Conservation (phyloP, 2,888 invertebrate genomes). For the Prosapia bicincta region DNA sequence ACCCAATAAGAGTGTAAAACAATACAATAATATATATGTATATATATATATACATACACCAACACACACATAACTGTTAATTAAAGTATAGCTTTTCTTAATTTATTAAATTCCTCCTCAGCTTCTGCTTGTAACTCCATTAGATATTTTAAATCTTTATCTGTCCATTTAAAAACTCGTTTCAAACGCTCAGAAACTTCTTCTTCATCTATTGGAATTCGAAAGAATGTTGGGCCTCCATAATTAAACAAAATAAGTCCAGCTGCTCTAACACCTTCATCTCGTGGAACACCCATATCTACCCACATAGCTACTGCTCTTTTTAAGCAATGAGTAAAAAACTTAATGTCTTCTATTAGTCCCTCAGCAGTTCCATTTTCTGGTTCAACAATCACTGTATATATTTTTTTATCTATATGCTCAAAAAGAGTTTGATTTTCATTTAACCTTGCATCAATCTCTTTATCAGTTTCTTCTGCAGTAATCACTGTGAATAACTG, state of each 20-base stretch:
- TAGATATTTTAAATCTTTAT: slow-evolving; percentile 13
- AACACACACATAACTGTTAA: too few relatives aligned
- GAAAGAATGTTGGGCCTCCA: slow-evolving; percentile 21
- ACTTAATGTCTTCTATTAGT: slow-evolving; percentile 11
- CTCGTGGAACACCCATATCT: not conserved
- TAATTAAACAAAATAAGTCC: slow-evolving; percentile 9
- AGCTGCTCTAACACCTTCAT: slow-evolving; percentile 16
- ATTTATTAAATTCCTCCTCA: slow-evolving; percentile 10
- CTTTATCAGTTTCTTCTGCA: not conserved
- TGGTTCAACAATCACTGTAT: slow-evolving; percentile 15
- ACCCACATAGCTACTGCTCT: slow-evolving; percentile 15
- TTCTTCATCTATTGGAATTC: slow-evolving; percentile 15
- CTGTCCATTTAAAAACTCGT: slow-evolving; percentile 15
- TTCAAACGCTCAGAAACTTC: slow-evolving; percentile 12
- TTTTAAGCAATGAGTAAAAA: slow-evolving; percentile 14
- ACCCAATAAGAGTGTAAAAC: too few relatives aligned
- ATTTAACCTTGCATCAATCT: not conserved
- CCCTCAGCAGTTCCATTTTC: slow-evolving; percentile 7
- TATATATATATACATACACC: too few relatives aligned
- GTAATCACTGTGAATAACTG: not conserved
- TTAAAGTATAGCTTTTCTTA: slow-evolving; percentile 13
- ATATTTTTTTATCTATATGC: slow-evolving; percentile 2
- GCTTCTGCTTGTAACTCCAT: slow-evolving; percentile 12
- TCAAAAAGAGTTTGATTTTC: not conserved
- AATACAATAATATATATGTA: too few relatives aligned